Conservation (phyloP, 2,888 invertebrate species). For the Agrotis segetum region DNA sequence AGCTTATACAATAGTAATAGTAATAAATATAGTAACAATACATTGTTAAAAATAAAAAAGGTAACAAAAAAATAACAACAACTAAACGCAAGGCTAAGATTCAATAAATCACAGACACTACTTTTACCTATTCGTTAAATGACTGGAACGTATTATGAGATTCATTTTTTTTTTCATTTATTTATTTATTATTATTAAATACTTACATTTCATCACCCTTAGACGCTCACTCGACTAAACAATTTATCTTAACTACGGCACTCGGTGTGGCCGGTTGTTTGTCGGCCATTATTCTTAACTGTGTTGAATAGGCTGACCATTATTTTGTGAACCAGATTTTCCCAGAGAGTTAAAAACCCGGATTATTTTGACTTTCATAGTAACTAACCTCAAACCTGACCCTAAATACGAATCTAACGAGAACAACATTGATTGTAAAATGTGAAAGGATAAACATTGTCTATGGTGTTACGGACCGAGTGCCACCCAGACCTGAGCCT, state of each 20-base stretch:
- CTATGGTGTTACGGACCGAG: slow-evolving; percentile 68
- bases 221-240: slow-evolving; percentile 79
- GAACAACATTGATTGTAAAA: slow-evolving; percentile 21
- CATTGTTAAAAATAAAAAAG: slow-evolving; percentile 46
- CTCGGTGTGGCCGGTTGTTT: slow-evolving; percentile 70
- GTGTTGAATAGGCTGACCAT: slow-evolving; percentile 52
- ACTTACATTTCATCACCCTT: slow-evolving; percentile 70
- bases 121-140: slow-evolving; percentile 78
- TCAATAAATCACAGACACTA: slow-evolving; percentile 86
- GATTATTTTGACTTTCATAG: slow-evolving; percentile 38
- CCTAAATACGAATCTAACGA: slow-evolving; percentile 13
- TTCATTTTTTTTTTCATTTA: slow-evolving; percentile 66
- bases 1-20: slow-evolving; percentile 62
- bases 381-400: slow-evolving; percentile 35
- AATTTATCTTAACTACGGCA: slow-evolving; percentile 80
- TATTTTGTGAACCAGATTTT: slow-evolving; percentile 48
- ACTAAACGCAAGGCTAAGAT: slow-evolving; percentile 76
- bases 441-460: slow-evolving; percentile 15
- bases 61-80: slow-evolving; percentile 66
- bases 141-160: slow-evolving; percentile 81
- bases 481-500: slow-evolving; percentile 75
- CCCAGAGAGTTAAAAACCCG: slow-evolving; percentile 41
- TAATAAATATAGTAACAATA: slow-evolving; percentile 61
- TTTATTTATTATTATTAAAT: slow-evolving; percentile 68
- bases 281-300: slow-evolving; percentile 22